phyloP scores from a whole-genome alignment of 2,797 vertebrate genomes.

The Eidolon dupreanum region DNA sequence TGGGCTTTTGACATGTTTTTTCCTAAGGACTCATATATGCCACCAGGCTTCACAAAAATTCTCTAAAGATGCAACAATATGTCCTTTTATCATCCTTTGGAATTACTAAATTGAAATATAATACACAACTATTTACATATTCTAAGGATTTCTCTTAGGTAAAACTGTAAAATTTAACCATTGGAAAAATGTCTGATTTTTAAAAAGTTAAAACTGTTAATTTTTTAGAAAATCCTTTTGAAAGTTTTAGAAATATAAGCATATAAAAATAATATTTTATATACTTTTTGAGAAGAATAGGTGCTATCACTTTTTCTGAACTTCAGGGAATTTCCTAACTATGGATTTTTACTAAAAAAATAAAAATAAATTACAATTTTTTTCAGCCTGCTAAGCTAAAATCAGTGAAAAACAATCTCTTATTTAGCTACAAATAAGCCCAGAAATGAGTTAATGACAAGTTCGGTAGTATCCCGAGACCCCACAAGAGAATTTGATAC shows the following conservation, averaged over 20 bases:
- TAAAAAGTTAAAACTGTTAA: background rate
- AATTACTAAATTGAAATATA: slow-evolving; percentile 34
- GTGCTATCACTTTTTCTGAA: slow-evolving; percentile 1
- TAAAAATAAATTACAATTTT: slow-evolving; percentile 4
- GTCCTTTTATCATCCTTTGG: background rate
- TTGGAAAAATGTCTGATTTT: background rate
- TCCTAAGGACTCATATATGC: background rate
- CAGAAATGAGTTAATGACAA: background rate
- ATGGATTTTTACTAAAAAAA: background rate
- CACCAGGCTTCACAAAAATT: background rate
- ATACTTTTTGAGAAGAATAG: slow-evolving; percentile 22
- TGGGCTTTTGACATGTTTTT: background rate
- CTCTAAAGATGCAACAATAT: background rate
- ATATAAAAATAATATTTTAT: slow-evolving; percentile 23
- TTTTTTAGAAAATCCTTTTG: slow-evolving; percentile 45
- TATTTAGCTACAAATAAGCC: background rate
- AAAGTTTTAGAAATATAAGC: background rate
- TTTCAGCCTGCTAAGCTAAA: background rate
- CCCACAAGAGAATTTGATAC: background rate
- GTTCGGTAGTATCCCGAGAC: background rate
- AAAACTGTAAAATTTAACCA: background rate
- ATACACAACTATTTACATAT: background rate
- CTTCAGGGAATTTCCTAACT: background rate
- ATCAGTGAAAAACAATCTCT: background rate
- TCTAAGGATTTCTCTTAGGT: background rate